phyloP scores from a whole-genome alignment of 2,113 vertebrate genomes.

The Amphiprion percula region DNA sequence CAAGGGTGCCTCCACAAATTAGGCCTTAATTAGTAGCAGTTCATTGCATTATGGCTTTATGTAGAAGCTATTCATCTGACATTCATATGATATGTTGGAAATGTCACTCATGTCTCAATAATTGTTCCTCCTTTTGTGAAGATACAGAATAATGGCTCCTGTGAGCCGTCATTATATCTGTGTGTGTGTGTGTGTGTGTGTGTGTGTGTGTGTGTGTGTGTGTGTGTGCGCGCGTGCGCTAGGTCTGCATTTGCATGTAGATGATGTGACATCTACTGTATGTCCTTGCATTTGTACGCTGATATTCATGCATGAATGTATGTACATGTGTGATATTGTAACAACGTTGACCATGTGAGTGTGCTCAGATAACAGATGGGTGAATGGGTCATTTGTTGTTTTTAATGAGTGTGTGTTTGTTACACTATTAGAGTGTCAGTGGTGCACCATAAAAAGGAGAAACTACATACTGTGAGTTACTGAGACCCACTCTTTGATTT shows the following conservation, averaged over 20 bases:
- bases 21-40: conserved; percentile 41
- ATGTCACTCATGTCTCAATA: neutral
- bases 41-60: conserved; percentile 29
- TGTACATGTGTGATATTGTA: conserved; percentile 27
- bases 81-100: conserved; percentile 25
- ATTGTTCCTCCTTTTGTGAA: conserved; percentile 1
- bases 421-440: conserved; percentile 14
- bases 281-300: conserved; percentile 30
- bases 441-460: conserved; percentile 34
- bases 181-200: neutral
- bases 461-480: neutral
- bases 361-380: conserved; percentile 47
- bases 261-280: conserved; percentile 44
- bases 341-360: conserved; percentile 32
- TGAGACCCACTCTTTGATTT: conserved; percentile 4
- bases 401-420: conserved; percentile 40
- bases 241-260: conserved; percentile 43
- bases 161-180: conserved; percentile 18
- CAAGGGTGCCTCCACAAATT: neutral
- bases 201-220: neutral
- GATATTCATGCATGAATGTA: conserved; percentile 47
- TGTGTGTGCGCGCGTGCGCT: neutral
- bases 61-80: conserved; percentile 31
- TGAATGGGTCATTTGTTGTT: conserved; percentile 50
- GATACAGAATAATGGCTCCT: conserved; percentile 25